These are phyloP conservation scores for Azemiops feae DNA, from an alignment of 2,113 vertebrate genomes.

Conservation along the genomic window DNA sequence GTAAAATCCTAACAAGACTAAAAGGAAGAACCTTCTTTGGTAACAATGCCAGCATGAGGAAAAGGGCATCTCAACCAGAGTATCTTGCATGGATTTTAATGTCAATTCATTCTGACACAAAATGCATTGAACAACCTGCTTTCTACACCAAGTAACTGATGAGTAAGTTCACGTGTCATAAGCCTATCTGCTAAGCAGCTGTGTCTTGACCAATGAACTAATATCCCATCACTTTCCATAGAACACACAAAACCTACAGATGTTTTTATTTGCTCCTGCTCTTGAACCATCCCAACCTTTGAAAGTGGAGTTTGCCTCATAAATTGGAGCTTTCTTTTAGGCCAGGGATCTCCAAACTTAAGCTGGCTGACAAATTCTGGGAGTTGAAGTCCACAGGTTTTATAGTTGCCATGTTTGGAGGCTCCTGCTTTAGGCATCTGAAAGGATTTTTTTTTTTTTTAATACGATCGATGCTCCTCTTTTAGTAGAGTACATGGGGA, in stretches of 20 bases:
- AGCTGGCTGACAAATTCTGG: not conserved
- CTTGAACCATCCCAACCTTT: not conserved
- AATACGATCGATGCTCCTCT: not conserved
- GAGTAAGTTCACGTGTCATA: conserved; percentile 1
- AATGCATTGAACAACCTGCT: conserved; percentile 38
- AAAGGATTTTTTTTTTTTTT: not conserved
- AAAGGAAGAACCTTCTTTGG: conserved; percentile 14
- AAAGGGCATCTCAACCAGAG: conserved; percentile 36
- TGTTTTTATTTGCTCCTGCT: not conserved
- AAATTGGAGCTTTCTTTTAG: not conserved
- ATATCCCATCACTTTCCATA: not conserved
- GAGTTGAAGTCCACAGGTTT: not conserved
- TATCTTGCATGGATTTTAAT: conserved; percentile 48
- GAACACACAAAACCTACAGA: not conserved
- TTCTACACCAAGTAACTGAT: conserved; percentile 15
- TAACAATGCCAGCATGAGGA: conserved; percentile 21
- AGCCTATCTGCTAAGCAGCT: conserved; percentile 12
- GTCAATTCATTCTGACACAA: not conserved
- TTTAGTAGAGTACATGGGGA: not conserved
- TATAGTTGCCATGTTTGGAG: not conserved
- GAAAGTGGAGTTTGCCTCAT: not conserved
- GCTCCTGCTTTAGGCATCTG: not conserved
- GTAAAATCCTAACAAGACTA: not conserved
- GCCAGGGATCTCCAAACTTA: not conserved
- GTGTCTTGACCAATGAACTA: not conserved